Base-by-base conservation (phyloP, 1,140 invertebrate genomes). In the Drosophila mojavensis region DNA sequence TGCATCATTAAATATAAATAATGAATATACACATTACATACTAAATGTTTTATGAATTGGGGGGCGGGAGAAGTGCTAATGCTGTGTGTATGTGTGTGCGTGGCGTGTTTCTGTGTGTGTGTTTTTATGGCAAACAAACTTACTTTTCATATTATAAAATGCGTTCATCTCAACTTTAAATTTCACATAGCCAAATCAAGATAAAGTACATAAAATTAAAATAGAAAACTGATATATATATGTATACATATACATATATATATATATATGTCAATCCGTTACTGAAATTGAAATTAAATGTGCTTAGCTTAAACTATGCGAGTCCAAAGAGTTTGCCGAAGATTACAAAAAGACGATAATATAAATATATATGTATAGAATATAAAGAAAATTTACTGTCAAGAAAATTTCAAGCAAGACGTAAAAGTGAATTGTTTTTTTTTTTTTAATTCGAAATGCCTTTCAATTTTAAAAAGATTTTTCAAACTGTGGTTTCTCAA, bases 1-100 rank as follows among this genome's bases (percentile, higher is more conserved):
- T 74, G 65, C 64, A 73, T 68, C 66, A 43, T 48, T 65, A 68
- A 48, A 61, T 72, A 72, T 74, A 68, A 68, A 56, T 69, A 69
- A 51, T 74, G 58, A 73, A 61, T 73, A 73, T 68, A 73, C 70
- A 73, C n/a, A 45, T 61, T 73, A 73, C 39, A 61, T 55, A 55
- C 56, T 73, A 68, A 73, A 36, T 73, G 36, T 59, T 39, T 66
- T 45, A 43, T 65, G 36, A 39, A 39, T 39, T 11, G 36, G 39
- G 62, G 36, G 39, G 39, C 54, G 36, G 39, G 62, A 36, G 48
- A 48, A 71, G 28, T 66, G 54, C 28, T 66, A 65, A 58, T 71
- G 51, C 51, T 70, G 33, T 30, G 43, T 51, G 36, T 59, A 4
- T 43, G 15, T 45, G 43, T 43, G n/a, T 43, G n/a, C 17, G 43